These are phyloP conservation scores for Drosophila orosa DNA, from an alignment of 1,140 invertebrate genomes.

Conservation along the genomic window DNA sequence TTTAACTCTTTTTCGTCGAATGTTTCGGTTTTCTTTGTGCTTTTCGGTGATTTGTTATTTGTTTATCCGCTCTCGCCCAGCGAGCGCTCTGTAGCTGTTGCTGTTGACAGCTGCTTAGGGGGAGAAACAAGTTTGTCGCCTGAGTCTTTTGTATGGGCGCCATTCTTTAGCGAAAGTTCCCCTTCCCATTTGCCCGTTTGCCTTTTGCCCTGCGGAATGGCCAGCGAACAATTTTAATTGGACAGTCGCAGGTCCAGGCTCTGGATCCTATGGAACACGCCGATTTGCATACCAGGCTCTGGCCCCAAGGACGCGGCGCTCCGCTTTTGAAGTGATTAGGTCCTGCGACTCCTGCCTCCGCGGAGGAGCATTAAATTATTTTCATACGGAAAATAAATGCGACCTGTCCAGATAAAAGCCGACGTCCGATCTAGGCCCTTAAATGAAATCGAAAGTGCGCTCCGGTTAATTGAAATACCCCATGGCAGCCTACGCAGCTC, in stretches of 20 bases:
- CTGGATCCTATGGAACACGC: constrained; percentile 40
- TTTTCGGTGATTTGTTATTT: constrained; percentile 51
- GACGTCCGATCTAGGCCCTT: constrained; percentile 33
- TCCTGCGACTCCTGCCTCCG: not conserved
- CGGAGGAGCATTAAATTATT: constrained; percentile 75
- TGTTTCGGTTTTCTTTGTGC: constrained; percentile 31
- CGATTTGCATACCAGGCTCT: constrained; percentile 66
- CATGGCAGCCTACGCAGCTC: constrained; percentile 60
- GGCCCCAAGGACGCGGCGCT: constrained; percentile 67
- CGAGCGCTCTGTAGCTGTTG: constrained; percentile 2
- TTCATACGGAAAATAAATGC: constrained; percentile 68
- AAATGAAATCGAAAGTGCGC: constrained; percentile 78
- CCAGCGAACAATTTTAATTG: constrained; percentile 71
- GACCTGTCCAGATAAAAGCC: constrained; percentile 65
- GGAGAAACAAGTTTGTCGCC: constrained; percentile 77
- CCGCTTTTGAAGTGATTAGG: constrained; percentile 71
- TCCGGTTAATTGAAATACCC: constrained; percentile 79
- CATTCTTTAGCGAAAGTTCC: constrained; percentile 79
- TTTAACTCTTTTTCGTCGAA: constrained; percentile 56
- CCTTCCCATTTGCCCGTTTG: constrained; percentile 46
- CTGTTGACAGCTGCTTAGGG: constrained; percentile 66
- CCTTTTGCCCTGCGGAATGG: constrained; percentile 25
- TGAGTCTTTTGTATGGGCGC: constrained; percentile 65
- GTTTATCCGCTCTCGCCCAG: constrained; percentile 41
- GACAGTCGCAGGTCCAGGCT: constrained; percentile 25